phyloP scores from a whole-genome alignment of 2,113 vertebrate species.

The Lota lota region DNA sequence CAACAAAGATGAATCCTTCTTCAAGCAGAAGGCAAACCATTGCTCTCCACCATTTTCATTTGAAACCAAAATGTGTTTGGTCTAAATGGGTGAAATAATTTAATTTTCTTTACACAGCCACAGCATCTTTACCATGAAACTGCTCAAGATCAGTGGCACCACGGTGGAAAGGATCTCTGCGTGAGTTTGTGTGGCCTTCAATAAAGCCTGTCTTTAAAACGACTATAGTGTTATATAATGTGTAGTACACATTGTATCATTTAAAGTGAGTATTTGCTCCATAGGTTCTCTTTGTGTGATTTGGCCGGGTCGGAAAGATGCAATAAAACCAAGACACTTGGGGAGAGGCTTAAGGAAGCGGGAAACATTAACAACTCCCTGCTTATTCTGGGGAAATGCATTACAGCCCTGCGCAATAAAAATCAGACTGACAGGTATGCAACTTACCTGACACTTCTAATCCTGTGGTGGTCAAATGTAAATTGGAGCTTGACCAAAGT shows the following conservation, averaged over 20 bases:
- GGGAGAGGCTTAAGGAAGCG: conserved; percentile 86
- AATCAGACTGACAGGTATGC: conserved; percentile 78
- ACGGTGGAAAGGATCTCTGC: conserved; percentile 74
- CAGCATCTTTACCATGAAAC: conserved; percentile 85
- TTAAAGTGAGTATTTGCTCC: background rate
- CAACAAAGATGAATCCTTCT: conserved; percentile 86
- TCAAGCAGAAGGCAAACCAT: conserved; percentile 84
- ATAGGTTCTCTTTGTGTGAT: conserved; percentile 85
- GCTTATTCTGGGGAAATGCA: conserved; percentile 88
- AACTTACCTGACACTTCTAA: background rate
- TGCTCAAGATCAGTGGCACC: conserved; percentile 73
- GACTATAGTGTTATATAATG: background rate
- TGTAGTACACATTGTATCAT: background rate
- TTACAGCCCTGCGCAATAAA: conserved; percentile 81
- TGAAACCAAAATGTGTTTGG: background rate
- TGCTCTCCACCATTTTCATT: background rate
- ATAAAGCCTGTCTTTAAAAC: background rate
- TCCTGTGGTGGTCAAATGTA: background rate
- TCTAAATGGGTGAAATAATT: background rate
- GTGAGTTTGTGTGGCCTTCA: conserved; percentile 58
- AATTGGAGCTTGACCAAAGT: too few species aligned
- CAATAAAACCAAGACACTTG: conserved; percentile 84
- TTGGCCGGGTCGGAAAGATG: conserved; percentile 89
- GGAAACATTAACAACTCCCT: conserved; percentile 90
- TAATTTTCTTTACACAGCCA: conserved; percentile 67